Evolutionary conservation across 1,140 invertebrate species (phyloP).

Genomic region (Lysiphlebus fabarum): DNA sequence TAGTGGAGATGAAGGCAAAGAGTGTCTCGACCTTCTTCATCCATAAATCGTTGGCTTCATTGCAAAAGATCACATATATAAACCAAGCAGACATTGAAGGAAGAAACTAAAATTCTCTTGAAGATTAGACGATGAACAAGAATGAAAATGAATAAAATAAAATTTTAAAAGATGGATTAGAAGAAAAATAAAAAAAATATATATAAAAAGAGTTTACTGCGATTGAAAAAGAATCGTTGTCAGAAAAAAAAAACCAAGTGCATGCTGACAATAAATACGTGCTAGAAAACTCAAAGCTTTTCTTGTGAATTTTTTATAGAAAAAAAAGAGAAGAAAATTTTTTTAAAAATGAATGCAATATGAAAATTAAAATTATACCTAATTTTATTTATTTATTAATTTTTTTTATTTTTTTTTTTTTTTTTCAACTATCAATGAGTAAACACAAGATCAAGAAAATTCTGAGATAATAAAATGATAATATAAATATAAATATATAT

Average conservation of each 20-base stretch:
- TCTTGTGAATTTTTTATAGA: no score
- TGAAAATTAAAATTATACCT: no score
- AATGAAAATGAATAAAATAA: slow-evolving; percentile 23
- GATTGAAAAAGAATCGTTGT: not conserved
- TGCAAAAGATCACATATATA: not conserved
- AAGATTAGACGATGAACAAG: no score
- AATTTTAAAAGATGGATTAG: slow-evolving; percentile 14
- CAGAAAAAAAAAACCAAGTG: slow-evolving; percentile 5
- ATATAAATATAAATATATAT: no score
- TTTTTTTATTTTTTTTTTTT: no score
- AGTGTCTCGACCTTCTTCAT: slow-evolving; percentile 25
- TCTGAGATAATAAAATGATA: no score
- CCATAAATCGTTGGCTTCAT: slow-evolving; percentile 34
- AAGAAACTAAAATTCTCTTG: not conserved
- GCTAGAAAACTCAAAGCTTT: not conserved
- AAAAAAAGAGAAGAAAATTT: no score
- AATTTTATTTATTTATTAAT: no score
- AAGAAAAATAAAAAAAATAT: slow-evolving; percentile 8
- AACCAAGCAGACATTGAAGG: not conserved
- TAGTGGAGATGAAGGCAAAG: slow-evolving; percentile 19
- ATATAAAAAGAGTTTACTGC: not conserved
- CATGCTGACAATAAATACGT: not conserved
- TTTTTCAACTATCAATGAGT: no score
- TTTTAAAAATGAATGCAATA: no score
- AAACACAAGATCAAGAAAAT: no score